Conservation (phyloP, 2,797 vertebrate genomes). For the Sebastes miniatus region DNA sequence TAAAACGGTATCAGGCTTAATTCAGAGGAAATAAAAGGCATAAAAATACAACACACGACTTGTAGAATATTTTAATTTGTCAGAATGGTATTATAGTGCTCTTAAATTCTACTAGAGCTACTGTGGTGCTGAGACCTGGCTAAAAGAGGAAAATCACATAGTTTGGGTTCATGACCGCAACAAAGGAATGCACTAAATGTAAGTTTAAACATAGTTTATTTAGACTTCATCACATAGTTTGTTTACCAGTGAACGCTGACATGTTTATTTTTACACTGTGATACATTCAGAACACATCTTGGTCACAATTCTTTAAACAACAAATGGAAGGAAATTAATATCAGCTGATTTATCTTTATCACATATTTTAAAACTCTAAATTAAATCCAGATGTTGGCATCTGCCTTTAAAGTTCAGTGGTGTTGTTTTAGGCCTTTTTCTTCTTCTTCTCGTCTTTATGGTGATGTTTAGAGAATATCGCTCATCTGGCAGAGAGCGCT, state of each 20-base stretch:
- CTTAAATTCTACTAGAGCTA: neutral
- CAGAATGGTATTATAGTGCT: neutral
- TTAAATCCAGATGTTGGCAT: neutral
- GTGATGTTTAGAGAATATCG: slow-evolving; percentile 90
- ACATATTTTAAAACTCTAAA: neutral
- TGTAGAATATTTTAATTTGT: neutral
- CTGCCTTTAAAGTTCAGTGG: neutral
- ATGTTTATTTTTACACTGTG: too few relatives aligned
- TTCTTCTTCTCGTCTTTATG: neutral
- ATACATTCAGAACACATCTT: too few relatives aligned
- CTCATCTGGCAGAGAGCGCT: slow-evolving; percentile 95
- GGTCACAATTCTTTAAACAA: too few relatives aligned
- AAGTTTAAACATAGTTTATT: neutral
- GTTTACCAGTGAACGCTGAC: too few relatives aligned
- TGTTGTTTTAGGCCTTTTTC: neutral
- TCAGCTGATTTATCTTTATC: too few relatives aligned
- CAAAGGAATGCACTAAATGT: neutral
- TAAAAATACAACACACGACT: too few relatives aligned
- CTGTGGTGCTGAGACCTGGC: too few relatives aligned
- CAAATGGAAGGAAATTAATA: too few relatives aligned
- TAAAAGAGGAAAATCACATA: too few relatives aligned
- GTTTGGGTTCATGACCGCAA: too few relatives aligned
- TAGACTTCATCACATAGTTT: neutral
- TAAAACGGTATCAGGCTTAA: neutral
- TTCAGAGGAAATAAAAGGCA: neutral